A percentile compares a stretch with the other conserved stretches of the same genome.
Conservation (phyloP, 2,797 vertebrate genomes). For the Tachyglossus aculeatus region DNA sequence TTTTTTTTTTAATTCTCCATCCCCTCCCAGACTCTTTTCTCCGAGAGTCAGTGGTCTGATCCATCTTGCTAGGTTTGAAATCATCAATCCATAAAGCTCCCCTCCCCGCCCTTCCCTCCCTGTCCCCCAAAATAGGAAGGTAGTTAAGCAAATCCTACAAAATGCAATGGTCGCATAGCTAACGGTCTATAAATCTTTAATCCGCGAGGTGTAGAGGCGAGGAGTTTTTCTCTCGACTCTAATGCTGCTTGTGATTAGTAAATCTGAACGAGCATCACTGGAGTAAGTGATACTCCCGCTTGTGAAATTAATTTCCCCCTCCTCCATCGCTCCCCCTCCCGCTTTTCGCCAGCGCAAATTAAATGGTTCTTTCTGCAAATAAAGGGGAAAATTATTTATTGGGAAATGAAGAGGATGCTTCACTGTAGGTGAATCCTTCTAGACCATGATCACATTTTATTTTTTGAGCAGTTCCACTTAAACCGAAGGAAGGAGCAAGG, state of each 20-base stretch:
- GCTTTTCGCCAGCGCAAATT: conserved; percentile 56
- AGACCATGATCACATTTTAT: conserved; percentile 58
- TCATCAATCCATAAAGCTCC: conserved; percentile 36
- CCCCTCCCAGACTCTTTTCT: background rate
- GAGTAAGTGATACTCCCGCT: conserved; percentile 63
- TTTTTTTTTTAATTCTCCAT: background rate
- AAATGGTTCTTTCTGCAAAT: conserved; percentile 64
- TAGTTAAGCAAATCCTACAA: conserved; percentile 69
- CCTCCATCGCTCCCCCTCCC: conserved; percentile 1
- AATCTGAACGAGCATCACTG: conserved; percentile 56
- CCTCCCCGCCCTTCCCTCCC: conserved; percentile 9
- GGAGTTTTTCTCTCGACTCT: conserved; percentile 50
- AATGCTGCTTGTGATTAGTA: conserved; percentile 65
- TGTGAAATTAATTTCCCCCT: conserved; percentile 50
- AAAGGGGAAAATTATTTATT: conserved; percentile 64
- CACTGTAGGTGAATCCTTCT: conserved; percentile 63
- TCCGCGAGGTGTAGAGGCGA: conserved; percentile 46
- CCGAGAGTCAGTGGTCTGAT: conserved; percentile 24
- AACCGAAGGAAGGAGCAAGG: background rate
- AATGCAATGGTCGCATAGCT: conserved; percentile 62
- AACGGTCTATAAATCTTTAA: conserved; percentile 53
- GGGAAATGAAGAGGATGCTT: conserved; percentile 68
- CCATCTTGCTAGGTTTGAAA: conserved; percentile 47
- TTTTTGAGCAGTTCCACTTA: conserved; percentile 46
- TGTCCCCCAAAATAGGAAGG: conserved; percentile 57